phyloP scores from a whole-genome alignment of 2,888 invertebrate species.

The Ectemnius cavifrons region DNA sequence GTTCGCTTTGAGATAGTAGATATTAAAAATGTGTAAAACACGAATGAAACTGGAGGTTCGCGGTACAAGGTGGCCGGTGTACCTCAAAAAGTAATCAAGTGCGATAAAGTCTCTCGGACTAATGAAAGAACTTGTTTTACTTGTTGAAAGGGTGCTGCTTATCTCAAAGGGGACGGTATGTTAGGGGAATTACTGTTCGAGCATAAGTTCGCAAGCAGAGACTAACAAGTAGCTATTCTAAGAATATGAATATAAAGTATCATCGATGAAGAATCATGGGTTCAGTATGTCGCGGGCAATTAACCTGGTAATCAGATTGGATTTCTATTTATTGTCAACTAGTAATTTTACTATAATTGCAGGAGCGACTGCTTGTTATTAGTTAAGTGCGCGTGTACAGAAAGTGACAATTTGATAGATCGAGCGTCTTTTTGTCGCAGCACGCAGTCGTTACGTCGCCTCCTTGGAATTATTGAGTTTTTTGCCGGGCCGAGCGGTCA shows the following conservation, averaged over 20 bases:
- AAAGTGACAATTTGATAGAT: conserved; percentile 77
- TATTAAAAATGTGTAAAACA: too few relatives aligned
- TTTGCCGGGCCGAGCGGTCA: conserved; percentile 49
- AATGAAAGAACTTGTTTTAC: conserved; percentile 66
- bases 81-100: conserved; percentile 58
- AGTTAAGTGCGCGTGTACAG: conserved; percentile 57
- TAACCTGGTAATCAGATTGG: conserved; percentile 29
- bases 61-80: too few relatives aligned
- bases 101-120: conserved; percentile 66
- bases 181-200: too few relatives aligned
- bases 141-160: conserved; percentile 50
- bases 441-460: conserved; percentile 53
- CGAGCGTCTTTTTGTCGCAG: conserved; percentile 59
- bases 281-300: too few relatives aligned
- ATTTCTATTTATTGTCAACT: conserved; percentile 37
- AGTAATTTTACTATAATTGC: conserved; percentile 42
- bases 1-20: too few relatives aligned
- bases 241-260: too few relatives aligned
- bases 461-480: conserved; percentile 58
- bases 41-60: too few relatives aligned
- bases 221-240: too few relatives aligned
- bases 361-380: conserved; percentile 66
- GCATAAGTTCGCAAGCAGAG: too few relatives aligned
- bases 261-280: too few relatives aligned
- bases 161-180: too few relatives aligned